Evolutionary conservation across 1,140 invertebrate genomes (phyloP).

Genomic region (Cyrtorhinus lividipennis): DNA sequence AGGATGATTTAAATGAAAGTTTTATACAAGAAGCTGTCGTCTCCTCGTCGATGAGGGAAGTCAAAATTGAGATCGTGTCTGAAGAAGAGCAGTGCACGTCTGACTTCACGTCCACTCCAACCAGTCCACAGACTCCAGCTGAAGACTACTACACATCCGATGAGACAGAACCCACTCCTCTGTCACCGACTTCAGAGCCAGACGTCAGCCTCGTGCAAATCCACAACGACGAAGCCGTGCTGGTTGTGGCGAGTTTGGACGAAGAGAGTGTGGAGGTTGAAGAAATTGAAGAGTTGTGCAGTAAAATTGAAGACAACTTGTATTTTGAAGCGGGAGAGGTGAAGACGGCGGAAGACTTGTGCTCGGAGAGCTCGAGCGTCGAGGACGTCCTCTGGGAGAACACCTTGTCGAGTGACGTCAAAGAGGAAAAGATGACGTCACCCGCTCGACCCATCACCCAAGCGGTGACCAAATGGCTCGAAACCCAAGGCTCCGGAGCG

Average conservation of each 20-base stretch:
- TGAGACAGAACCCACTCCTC: background rate
- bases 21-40: background rate
- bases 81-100: background rate
- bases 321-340: background rate
- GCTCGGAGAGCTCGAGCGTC: background rate
- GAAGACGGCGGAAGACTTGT: background rate
- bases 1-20: background rate
- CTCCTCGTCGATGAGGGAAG: background rate
- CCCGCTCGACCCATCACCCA: slow-evolving; percentile 24
- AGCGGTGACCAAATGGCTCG: slow-evolving; percentile 28
- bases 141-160: slow-evolving; percentile 2
- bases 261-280: background rate
- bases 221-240: background rate
- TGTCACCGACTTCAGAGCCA: background rate
- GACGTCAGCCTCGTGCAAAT: background rate
- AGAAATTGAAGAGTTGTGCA: background rate
- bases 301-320: background rate
- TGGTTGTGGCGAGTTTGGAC: background rate
- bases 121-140: background rate
- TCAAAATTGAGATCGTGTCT: background rate
- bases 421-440: background rate
- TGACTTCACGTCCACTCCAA: background rate
- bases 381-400: background rate
- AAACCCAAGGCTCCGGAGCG: slow-evolving; percentile 22
- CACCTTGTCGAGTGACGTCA: no score